Conservation (phyloP, 2,888 invertebrate genomes). For the Pilophorus perplexus region DNA sequence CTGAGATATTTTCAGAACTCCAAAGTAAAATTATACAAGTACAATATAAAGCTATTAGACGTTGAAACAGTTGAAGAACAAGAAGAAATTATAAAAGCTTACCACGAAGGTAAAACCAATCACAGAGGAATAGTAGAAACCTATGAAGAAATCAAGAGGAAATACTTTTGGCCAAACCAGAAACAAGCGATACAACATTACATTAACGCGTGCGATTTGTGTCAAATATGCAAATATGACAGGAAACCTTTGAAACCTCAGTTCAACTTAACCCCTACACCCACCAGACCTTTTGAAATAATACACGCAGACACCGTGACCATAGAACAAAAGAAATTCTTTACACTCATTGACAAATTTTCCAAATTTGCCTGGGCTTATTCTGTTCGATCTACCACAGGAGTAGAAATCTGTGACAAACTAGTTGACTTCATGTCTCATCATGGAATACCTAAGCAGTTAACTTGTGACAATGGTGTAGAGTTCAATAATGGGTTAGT, state of each 20-base stretch:
- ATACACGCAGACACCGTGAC: background rate
- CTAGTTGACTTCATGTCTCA: constrained; percentile 23
- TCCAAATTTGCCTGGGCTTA: constrained; percentile 30
- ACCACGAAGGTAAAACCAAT: constrained; percentile 15
- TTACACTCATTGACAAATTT: constrained; percentile 31
- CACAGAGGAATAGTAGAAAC: constrained; percentile 10
- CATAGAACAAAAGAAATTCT: constrained; percentile 28
- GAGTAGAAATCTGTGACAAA: constrained; percentile 12
- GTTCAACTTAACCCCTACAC: background rate
- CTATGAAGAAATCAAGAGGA: background rate
- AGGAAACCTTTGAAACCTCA: background rate
- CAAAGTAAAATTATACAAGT: constrained; percentile 2
- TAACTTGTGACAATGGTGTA: constrained; percentile 26
- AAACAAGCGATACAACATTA: background rate
- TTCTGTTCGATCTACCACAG: background rate
- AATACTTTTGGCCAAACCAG: constrained; percentile 14
- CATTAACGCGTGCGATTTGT: background rate
- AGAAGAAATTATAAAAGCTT: background rate
- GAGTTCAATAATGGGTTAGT: constrained; percentile 26
- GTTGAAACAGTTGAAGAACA: background rate
- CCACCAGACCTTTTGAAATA: background rate
- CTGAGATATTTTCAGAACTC: constrained; percentile 3
- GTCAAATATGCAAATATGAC: background rate
- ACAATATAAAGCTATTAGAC: background rate
- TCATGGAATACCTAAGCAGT: constrained; percentile 29